phyloP scores from a whole-genome alignment of 2,888 invertebrate species.

The Eupithecia subfuscata region DNA sequence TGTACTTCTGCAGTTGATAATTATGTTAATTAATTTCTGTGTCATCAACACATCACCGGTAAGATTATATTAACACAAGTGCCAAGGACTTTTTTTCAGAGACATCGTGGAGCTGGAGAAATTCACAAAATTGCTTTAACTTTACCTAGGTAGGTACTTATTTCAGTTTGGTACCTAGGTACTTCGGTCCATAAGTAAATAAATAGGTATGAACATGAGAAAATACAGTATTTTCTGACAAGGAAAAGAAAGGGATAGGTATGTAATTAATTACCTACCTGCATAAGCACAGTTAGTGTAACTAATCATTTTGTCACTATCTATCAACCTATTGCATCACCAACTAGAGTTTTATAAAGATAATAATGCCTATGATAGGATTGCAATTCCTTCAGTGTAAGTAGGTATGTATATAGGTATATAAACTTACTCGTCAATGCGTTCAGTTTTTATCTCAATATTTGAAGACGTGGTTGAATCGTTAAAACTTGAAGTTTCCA shows the following conservation, averaged over 20 bases:
- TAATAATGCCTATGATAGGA: background rate
- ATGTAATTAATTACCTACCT: background rate
- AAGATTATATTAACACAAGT: background rate
- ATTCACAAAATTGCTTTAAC: background rate
- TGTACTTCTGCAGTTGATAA: too few species aligned
- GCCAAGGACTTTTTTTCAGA: background rate
- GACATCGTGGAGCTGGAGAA: background rate
- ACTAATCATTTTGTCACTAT: background rate
- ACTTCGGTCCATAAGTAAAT: background rate
- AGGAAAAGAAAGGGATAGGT: background rate
- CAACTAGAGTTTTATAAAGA: slow-evolving; percentile 27
- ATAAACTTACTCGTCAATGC: slow-evolving; percentile 74
- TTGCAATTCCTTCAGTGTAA: background rate
- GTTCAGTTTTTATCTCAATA: slow-evolving; percentile 76
- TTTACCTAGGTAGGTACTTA: background rate
- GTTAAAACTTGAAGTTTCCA: slow-evolving; percentile 60
- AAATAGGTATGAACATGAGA: background rate
- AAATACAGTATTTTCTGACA: background rate
- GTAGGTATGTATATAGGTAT: background rate
- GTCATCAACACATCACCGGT: background rate
- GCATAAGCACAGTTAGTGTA: background rate
- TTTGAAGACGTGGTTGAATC: slow-evolving; percentile 64
- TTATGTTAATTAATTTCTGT: background rate
- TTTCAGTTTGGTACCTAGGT: too few species aligned
- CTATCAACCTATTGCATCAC: slow-evolving; percentile 16